Conservation (phyloP, 2,888 invertebrate genomes). For the Mactromeris polynyma region DNA sequence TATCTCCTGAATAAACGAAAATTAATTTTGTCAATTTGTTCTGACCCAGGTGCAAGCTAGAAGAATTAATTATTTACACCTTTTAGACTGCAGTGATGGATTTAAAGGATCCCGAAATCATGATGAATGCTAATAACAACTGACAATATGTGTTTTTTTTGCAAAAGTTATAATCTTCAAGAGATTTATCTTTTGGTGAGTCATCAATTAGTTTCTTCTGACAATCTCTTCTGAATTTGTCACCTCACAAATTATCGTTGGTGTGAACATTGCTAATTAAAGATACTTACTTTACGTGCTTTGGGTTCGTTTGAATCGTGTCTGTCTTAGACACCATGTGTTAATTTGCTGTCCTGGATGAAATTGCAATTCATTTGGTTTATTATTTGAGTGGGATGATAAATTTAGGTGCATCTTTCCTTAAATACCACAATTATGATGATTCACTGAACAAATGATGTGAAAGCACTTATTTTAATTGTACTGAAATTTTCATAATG, state of each 20-base stretch:
- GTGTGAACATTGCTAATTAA: neutral
- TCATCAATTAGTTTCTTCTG: neutral
- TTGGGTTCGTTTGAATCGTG: neutral
- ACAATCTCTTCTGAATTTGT: neutral
- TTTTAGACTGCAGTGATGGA: neutral
- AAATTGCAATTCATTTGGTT: neutral
- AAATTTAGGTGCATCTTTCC: neutral
- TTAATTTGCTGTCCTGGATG: neutral
- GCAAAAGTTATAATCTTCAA: neutral
- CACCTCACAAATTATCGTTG: neutral
- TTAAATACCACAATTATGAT: neutral
- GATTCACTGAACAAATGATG: neutral
- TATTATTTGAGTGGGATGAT: neutral
- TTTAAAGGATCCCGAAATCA: neutral
- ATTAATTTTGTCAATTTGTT: neutral
- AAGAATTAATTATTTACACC: constrained; percentile 3
- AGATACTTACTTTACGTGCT: neutral
- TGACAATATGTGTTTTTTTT: neutral
- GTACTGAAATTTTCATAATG: neutral
- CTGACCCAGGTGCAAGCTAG: neutral
- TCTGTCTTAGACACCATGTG: neutral
- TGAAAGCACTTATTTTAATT: neutral
- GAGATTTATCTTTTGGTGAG: neutral
- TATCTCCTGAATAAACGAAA: neutral
- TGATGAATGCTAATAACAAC: neutral